Conservation (phyloP, 2,797 vertebrate species). For the Otolemur crassicaudatus region DNA sequence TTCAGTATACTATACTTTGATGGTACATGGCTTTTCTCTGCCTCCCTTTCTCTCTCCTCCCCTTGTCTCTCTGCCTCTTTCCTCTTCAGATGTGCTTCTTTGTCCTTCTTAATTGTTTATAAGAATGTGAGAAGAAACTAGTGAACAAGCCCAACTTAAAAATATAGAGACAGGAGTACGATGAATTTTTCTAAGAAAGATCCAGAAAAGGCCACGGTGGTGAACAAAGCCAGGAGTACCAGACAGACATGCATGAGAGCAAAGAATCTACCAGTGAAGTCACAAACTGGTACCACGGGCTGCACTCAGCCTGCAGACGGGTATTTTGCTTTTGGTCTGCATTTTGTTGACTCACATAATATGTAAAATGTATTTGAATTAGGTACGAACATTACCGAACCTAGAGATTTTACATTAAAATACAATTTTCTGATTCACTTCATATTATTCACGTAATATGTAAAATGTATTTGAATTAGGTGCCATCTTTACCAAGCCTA, state of each 20-base stretch:
- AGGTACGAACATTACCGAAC: constrained; percentile 13
- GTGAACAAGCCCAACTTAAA: not conserved
- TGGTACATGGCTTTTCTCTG: not conserved
- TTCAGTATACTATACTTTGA: not conserved
- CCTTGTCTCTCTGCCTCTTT: not conserved
- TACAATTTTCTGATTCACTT: not conserved
- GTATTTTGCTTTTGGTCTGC: not conserved
- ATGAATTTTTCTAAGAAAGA: not conserved
- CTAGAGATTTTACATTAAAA: constrained; percentile 16
- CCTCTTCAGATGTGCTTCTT: not conserved
- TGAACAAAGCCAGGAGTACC: not conserved
- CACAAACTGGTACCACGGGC: not conserved
- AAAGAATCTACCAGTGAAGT: not conserved
- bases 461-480: constrained; percentile 1
- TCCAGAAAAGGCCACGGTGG: not conserved
- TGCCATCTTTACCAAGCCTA: constrained; percentile 10
- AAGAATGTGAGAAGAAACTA: not conserved
- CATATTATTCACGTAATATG: not conserved
- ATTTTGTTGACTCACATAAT: not conserved
- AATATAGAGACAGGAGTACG: not conserved
- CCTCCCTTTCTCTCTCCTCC: not conserved
- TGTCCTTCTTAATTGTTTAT: not conserved
- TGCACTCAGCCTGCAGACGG: not conserved
- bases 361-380: not conserved
- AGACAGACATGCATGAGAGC: not conserved